Conservation (phyloP, 2,888 invertebrate species). For the Drosophila rellima region DNA sequence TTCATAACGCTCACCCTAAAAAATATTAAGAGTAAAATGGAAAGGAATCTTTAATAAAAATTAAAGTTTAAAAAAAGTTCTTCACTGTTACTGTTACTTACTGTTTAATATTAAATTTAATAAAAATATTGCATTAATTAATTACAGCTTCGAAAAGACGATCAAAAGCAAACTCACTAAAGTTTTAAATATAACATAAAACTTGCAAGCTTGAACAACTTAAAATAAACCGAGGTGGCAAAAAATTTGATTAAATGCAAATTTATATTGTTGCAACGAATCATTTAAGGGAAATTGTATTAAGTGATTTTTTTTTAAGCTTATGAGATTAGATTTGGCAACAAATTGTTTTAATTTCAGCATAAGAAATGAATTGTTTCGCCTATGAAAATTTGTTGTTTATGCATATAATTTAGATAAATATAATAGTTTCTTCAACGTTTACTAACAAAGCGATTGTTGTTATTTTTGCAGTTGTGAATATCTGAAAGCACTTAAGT, state of each 20-base stretch:
- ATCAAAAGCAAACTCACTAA: neutral
- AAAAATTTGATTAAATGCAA: neutral
- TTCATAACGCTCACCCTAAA: neutral
- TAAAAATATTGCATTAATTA: neutral
- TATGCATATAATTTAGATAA: constrained; percentile 19
- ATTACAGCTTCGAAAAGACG: neutral
- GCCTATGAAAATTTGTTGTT: constrained; percentile 1
- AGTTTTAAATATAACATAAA: neutral
- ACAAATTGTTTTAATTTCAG: neutral
- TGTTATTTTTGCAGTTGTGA: constrained; percentile 11
- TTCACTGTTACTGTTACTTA: neutral
- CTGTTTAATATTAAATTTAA: neutral
- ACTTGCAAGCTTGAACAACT: neutral
- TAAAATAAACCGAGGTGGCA: neutral
- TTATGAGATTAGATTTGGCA: neutral
- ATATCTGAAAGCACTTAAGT: constrained; percentile 55
- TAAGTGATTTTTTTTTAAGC: neutral
- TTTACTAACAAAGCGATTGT: constrained; percentile 5
- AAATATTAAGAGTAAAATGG: neutral
- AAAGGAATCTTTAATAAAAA: neutral
- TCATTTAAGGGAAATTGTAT: neutral
- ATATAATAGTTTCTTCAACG: constrained; percentile 11
- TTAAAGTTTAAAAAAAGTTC: neutral
- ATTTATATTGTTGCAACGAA: neutral
- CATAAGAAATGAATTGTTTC: neutral